phyloP scores from a whole-genome alignment of 1,140 invertebrate genomes.

The Drosophila biarmipes region DNA sequence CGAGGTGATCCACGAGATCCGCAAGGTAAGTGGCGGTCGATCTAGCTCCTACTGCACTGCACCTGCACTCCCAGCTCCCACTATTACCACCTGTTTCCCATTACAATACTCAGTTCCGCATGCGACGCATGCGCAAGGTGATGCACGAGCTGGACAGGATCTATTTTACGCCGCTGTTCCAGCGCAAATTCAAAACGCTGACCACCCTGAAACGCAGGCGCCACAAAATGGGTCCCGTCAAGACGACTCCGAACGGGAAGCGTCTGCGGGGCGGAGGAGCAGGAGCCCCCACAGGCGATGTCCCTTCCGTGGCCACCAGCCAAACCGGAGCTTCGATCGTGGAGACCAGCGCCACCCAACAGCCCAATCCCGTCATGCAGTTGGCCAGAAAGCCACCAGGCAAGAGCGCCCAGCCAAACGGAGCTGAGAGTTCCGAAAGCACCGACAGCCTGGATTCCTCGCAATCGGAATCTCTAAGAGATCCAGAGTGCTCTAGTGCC shows the following conservation, averaged over 20 bases:
- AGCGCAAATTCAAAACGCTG: conserved; percentile 71
- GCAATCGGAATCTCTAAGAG: conserved; percentile 19
- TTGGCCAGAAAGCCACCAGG: background rate
- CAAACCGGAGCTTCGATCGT: background rate
- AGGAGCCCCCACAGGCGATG: background rate
- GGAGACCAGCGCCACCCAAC: background rate
- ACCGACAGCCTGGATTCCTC: conserved; percentile 32
- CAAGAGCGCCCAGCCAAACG: conserved; percentile 1
- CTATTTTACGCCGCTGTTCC: conserved; percentile 77
- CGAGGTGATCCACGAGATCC: conserved; percentile 73
- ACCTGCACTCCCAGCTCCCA: background rate
- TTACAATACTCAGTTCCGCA: conserved; percentile 53
- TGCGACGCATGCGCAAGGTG: conserved; percentile 76
- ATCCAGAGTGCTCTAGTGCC: background rate
- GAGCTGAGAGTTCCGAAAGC: conserved; percentile 45
- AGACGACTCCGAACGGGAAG: conserved; percentile 6
- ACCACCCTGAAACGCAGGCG: conserved; percentile 57
- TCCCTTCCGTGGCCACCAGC: background rate
- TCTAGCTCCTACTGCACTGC: background rate
- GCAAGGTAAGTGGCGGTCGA: conserved; percentile 59
- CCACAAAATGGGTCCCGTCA: conserved; percentile 46
- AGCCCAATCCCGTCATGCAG: background rate
- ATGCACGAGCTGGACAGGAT: conserved; percentile 80
- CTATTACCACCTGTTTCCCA: background rate
- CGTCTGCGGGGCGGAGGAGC: conserved; percentile 28